Evolutionary conservation across 2,113 vertebrate species (phyloP).

Genomic region (Ciconia stormi): DNA sequence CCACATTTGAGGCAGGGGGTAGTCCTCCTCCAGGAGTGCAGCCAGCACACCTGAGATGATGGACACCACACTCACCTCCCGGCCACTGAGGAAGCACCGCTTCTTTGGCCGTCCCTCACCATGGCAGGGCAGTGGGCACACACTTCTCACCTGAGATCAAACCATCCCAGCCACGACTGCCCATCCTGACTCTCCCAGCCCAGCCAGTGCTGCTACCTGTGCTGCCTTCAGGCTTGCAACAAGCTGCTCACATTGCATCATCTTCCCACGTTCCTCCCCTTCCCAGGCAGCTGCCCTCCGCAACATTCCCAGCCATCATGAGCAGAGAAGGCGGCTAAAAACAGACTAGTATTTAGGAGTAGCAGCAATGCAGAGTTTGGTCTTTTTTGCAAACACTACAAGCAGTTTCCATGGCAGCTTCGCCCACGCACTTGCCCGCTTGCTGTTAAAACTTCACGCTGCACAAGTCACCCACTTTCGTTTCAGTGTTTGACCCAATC

Average conservation of each 20-base stretch:
- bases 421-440: not conserved
- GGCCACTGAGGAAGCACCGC: accelerated
- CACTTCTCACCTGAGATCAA: not conserved
- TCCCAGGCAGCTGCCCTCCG: not conserved
- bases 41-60: not conserved
- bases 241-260: not conserved
- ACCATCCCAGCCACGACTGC: not conserved
- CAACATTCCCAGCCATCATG: accelerated
- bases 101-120: not conserved
- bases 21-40: not conserved
- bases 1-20: not conserved
- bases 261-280: not conserved
- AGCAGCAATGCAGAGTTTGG: not conserved
- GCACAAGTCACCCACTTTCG: accelerated
- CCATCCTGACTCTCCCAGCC: not conserved
- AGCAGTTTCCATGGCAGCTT: slow-evolving; percentile 29
- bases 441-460: not conserved
- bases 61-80: not conserved
- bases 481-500: not conserved
- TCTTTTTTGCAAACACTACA: not conserved
- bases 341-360: not conserved
- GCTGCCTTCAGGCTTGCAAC: not conserved
- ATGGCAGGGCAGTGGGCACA: not conserved
- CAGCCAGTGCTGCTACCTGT: accelerated
- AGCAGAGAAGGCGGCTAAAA: not conserved